These are phyloP conservation scores for Rhopalosiphum nymphaeae DNA, from an alignment of 2,888 invertebrate species.

Conservation along the genomic window DNA sequence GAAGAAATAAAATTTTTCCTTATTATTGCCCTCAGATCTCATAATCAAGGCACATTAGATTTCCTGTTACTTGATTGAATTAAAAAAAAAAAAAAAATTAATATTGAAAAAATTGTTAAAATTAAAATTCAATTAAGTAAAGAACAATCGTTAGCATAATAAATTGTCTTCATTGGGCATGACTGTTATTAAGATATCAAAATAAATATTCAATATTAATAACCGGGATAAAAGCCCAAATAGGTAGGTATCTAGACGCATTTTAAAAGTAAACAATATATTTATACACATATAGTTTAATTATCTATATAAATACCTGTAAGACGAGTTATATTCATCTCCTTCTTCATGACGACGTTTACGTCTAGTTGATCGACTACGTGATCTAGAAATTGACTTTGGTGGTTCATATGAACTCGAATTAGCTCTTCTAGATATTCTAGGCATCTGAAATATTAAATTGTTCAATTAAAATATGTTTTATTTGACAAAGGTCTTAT, in stretches of 20 bases:
- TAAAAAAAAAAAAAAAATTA: slow-evolving; percentile 7
- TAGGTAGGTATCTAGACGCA: neutral
- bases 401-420: slow-evolving; percentile 57
- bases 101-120: neutral
- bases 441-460: slow-evolving; percentile 54
- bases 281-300: neutral
- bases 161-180: slow-evolving; percentile 59
- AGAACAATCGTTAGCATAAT: slow-evolving; percentile 3
- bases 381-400: slow-evolving; percentile 56
- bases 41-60: slow-evolving; percentile 53
- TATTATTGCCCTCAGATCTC: slow-evolving; percentile 54
- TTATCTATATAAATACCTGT: slow-evolving; percentile 32
- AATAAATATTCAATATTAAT: neutral
- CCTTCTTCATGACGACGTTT: slow-evolving; percentile 59
- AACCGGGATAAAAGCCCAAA: neutral
- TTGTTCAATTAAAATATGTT: neutral
- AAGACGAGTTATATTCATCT: slow-evolving; percentile 57
- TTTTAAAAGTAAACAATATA: neutral
- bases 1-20: neutral
- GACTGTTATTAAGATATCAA: neutral
- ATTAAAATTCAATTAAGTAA: slow-evolving; percentile 45
- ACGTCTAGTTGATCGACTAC: slow-evolving; percentile 59
- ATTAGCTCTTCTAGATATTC: slow-evolving; percentile 62
- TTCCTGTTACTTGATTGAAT: slow-evolving; percentile 37
- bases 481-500: neutral